Evolutionary conservation across 2,113 vertebrate species (phyloP), one percentile per base, ranked within the genome.

Genomic region (Anser brachyrhynchus): DNA sequence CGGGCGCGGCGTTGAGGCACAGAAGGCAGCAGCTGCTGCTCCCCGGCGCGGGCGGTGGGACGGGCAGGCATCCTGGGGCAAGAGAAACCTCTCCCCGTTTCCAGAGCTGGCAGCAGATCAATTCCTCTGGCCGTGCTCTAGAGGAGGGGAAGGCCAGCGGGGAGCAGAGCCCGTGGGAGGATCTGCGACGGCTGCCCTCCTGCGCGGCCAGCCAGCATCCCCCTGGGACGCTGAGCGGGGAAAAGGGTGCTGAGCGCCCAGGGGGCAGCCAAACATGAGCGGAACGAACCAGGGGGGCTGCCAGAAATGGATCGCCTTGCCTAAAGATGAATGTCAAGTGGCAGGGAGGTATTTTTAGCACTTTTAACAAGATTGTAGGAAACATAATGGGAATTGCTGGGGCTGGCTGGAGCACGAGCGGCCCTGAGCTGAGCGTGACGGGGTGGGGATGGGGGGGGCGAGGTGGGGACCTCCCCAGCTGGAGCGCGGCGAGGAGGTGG

Each of bases 281-380:
- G 8, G 0, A 5, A 13, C 18, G 3, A 0, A 9, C n/a, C 6
- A 2, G 17, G 59, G n/a, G 5, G 26, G 35, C 22, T 4, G 2
- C 14, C 43, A 57, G 71, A 5, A 55, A 7, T 0, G 14, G 43
- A 21, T 21, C 4, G 7, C 11, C 39, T 52, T 29, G 25, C 33
- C 59, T 2, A 2, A 22, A 35, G 51, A 52, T 44, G 10, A 13
- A 52, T 5, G n/a, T 54, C 7, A 35, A 2, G 6, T 12, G 3
- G 26, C 2, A 2, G 26, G 52, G 33, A 92, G 13, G 6, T 86
- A 37, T 29, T 70, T 89, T 66, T 35, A 61, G 64, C 35, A 39
- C 58, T 43, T 57, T 3, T 14, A 52, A 12, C 8, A 7, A 29
- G 33, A 17, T 11, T n/a, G 52, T 11, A 14, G 78, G 37, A 89